Evolutionary conservation across 2,113 vertebrate species (phyloP), one percentile per base, ranked within the genome.

Genomic region (Pelvicachromis taeniatus): DNA sequence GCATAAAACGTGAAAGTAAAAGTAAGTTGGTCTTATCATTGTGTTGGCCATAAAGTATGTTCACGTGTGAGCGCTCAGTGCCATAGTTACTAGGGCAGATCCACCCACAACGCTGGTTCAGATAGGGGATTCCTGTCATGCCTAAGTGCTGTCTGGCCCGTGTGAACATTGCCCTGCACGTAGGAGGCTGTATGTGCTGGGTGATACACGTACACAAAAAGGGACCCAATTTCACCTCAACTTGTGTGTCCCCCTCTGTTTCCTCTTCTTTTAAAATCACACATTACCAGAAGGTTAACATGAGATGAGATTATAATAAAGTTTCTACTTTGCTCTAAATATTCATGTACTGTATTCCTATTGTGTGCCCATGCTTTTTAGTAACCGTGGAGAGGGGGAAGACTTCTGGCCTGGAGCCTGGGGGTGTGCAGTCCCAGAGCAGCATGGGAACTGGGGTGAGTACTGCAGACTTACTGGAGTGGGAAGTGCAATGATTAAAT

Each of bases 111-210:
- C 89, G 87, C 81, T 65, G 52, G 73, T 75, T 89, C 86, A 92
- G 91, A 94, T 94, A 87, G 48, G 79, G 77, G 77, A 95, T 94
- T 92, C 94, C 87, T 92, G 53, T 80, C 94, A 95, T 95, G 93
- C 91, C 88, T 93, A 73, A 17, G 78, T 31, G 54, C 84, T 59
- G 81, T 92, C 89, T 87, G 90, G 79, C 85, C 78, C 85, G 2
- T 23, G 68, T 79, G 61, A 65, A 65, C 33, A 63, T 38, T 38
- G 19, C n/a, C 38, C 61, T 65, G 61, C 61, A 65, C 11, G 19
- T 65, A 65, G 33, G 61, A 65, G 33, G 61, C 19, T 65, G 4
- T 63, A 63, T 21, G 4, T 23, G 50, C 50, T 5, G 33, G 8
- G 8, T 82, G 65, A 56, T 26, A 23, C 13, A 81, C 4, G 54